Percentiles rank a stretch among this genome's conserved stretches.
phyloP scores from a whole-genome alignment of 2,888 invertebrate genomes.

The Erebia palarica region DNA sequence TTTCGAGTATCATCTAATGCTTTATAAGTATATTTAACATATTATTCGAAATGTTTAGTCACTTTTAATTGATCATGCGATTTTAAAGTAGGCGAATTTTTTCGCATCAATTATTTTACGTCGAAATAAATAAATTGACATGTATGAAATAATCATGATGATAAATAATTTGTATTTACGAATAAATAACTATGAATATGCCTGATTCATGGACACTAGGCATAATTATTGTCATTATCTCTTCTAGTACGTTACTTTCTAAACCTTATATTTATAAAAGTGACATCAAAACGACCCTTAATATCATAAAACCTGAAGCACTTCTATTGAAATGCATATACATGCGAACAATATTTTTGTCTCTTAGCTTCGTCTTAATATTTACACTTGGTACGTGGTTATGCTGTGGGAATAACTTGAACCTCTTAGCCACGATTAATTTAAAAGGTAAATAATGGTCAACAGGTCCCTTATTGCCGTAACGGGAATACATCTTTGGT shows the following conservation, averaged over 20 bases:
- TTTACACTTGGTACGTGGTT: constrained; percentile 47
- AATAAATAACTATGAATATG: too few relatives aligned
- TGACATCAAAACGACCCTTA: not conserved
- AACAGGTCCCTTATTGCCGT: constrained; percentile 39
- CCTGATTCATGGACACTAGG: not conserved
- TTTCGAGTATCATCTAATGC: too few relatives aligned
- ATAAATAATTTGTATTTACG: too few relatives aligned
- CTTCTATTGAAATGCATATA: constrained; percentile 37
- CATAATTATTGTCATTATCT: too few relatives aligned
- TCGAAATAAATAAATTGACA: too few relatives aligned
- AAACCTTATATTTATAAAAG: not conserved
- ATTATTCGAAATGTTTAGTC: too few relatives aligned
- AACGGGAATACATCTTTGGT: constrained; percentile 46
- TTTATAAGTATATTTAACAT: too few relatives aligned
- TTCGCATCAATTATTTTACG: too few relatives aligned
- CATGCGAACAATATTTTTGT: constrained; percentile 38
- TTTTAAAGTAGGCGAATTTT: too few relatives aligned
- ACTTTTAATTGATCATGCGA: too few relatives aligned
- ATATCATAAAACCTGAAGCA: constrained; percentile 33
- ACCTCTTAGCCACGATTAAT: constrained; percentile 56
- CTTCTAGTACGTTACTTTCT: not conserved
- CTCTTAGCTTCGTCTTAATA: constrained; percentile 38
- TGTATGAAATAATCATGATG: too few relatives aligned
- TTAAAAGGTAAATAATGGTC: constrained; percentile 63
- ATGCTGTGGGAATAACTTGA: constrained; percentile 51